A percentile compares a stretch with the other conserved stretches of the same genome.
These are phyloP conservation scores for Mesoclemmys tuberculata DNA, from an alignment of 2,113 vertebrate genomes.

Conservation along the genomic window DNA sequence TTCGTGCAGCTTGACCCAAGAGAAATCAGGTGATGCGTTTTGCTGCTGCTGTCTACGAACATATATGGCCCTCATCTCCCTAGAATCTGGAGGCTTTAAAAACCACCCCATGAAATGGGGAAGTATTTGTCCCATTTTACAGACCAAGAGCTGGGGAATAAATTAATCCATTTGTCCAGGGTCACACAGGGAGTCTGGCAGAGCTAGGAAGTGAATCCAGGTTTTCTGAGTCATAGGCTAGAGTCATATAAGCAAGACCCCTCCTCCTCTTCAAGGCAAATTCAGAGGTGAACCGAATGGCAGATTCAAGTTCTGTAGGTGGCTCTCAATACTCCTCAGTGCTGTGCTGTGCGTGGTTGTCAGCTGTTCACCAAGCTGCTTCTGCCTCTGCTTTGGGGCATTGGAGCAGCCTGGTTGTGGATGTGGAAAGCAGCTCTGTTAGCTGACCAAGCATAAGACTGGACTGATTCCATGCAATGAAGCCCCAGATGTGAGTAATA, in stretches of 20 bases:
- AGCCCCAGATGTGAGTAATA: not conserved
- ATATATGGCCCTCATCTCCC: not conserved
- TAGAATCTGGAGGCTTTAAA: rapidly evolving
- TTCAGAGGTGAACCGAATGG: not conserved
- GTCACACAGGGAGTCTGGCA: not conserved
- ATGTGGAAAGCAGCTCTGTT: not conserved
- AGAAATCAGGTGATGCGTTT: not conserved
- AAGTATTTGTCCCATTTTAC: rapidly evolving
- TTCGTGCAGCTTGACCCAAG: not conserved
- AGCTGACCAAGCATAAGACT: not conserved
- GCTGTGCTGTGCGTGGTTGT: not conserved
- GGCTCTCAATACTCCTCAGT: rapidly evolving
- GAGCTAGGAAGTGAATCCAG: not conserved
- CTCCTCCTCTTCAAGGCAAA: rapidly evolving
- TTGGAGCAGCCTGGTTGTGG: not conserved
- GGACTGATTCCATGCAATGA: not conserved
- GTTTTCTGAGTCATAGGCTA: not conserved
- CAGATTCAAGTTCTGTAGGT: not conserved
- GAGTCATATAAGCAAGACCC: not conserved
- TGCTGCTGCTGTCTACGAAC: rapidly evolving
- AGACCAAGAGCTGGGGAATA: not conserved
- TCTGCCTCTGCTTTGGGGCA: too few species aligned
- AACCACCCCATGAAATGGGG: rapidly evolving
- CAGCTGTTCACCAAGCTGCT: not conserved
- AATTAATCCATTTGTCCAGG: rapidly evolving